Evolutionary conservation across 2,888 invertebrate species (phyloP).

Genomic region (Sinelater perroti): DNA sequence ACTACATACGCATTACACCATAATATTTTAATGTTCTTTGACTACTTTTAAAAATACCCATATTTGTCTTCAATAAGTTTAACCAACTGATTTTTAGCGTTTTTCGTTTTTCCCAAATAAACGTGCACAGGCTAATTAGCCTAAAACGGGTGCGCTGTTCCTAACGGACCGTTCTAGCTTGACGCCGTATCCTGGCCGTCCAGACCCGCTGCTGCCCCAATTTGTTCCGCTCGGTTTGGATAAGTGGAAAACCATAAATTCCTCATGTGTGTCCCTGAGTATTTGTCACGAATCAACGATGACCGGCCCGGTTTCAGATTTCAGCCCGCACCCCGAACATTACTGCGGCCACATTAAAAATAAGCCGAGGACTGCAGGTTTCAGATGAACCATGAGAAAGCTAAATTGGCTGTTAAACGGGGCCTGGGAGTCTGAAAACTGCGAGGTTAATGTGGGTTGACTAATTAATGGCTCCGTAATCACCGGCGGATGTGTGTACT

Average conservation of each 20-base stretch:
- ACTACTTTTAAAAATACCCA: no score
- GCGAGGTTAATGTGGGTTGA: no score
- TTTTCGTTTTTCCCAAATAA: no score
- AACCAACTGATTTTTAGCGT: no score
- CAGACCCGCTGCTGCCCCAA: slow-evolving; percentile 2
- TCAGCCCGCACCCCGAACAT: slow-evolving; percentile 30
- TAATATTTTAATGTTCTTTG: no score
- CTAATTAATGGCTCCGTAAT: no score
- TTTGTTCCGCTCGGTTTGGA: slow-evolving; percentile 17
- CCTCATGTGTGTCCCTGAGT: slow-evolving; percentile 28
- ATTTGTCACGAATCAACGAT: slow-evolving; percentile 37
- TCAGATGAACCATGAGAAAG: slow-evolving; percentile 23
- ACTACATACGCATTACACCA: no score
- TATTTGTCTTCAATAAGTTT: no score
- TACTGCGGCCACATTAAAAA: slow-evolving; percentile 21
- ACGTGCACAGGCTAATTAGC: not conserved
- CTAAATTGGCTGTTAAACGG: slow-evolving; percentile 18
- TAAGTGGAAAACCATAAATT: slow-evolving; percentile 21
- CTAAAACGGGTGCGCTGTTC: no score
- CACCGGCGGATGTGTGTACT: no score
- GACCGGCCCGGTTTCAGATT: slow-evolving; percentile 30
- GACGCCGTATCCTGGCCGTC: not conserved
- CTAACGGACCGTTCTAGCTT: slow-evolving; percentile 2
- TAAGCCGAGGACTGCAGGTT: slow-evolving; percentile 12
- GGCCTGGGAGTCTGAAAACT: not conserved